phyloP scores from a whole-genome alignment of 2,888 invertebrate genomes.

The Protonemura montana region DNA sequence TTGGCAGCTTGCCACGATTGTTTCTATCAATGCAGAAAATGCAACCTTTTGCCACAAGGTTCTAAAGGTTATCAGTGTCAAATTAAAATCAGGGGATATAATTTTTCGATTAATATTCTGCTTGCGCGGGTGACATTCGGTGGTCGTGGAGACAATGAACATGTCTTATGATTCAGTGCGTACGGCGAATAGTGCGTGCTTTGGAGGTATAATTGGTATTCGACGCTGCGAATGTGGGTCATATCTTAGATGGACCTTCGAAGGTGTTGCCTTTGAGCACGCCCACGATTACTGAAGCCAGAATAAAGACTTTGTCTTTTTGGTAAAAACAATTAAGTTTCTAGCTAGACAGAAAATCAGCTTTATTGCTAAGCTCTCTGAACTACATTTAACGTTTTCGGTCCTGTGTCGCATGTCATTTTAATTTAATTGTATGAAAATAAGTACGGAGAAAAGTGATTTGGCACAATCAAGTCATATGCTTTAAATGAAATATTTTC shows the following conservation, averaged over 20 bases:
- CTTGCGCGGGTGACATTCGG: neutral
- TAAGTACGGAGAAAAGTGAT: too few species aligned
- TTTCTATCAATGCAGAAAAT: too few species aligned
- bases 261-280: neutral
- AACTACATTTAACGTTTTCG: too few species aligned
- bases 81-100: neutral
- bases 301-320: neutral
- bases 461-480: too few species aligned
- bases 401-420: too few species aligned
- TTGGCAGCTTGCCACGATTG: too few species aligned
- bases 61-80: neutral
- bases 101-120: neutral
- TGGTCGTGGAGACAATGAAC: neutral
- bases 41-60: neutral
- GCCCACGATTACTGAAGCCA: neutral
- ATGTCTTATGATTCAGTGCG: neutral
- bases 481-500: too few species aligned
- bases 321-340: too few species aligned
- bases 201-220: neutral
- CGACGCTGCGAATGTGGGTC: neutral
- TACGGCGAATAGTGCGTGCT: neutral
- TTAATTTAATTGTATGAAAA: too few species aligned
- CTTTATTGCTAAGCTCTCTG: too few species aligned
- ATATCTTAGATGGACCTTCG: neutral
- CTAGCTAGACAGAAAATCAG: too few species aligned